Percentiles rank a stretch among this genome's conserved stretches.
Evolutionary conservation across 2,797 vertebrate genomes (phyloP).

Genomic region (Apodemus agrarius): DNA sequence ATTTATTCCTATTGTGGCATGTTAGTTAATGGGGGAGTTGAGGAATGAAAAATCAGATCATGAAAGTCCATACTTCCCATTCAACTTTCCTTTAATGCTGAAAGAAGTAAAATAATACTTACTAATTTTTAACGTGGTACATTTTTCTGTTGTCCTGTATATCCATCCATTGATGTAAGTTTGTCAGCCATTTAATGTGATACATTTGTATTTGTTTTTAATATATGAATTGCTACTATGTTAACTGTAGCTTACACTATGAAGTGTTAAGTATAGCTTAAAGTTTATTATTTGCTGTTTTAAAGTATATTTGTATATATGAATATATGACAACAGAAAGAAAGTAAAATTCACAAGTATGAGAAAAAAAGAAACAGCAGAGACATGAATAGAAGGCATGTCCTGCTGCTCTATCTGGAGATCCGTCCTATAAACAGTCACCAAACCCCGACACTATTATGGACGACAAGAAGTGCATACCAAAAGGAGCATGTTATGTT

Average conservation of each 20-base stretch:
- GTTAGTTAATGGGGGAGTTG: neutral
- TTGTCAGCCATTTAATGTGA: neutral
- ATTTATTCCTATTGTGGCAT: neutral
- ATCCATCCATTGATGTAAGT: neutral
- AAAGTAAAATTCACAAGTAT: too few relatives aligned
- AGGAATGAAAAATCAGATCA: accelerated
- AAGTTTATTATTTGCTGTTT: neutral
- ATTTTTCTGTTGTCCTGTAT: neutral
- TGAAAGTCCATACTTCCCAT: neutral
- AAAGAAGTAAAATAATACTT: neutral
- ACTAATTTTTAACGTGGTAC: neutral
- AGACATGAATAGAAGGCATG: too few relatives aligned
- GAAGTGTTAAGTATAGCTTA: neutral
- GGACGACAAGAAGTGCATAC: too few relatives aligned
- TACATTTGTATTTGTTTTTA: neutral
- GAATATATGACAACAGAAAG: too few relatives aligned
- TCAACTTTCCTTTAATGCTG: neutral
- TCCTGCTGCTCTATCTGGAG: too few relatives aligned
- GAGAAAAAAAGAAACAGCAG: too few relatives aligned
- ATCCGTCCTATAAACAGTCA: too few relatives aligned
- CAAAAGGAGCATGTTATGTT: too few relatives aligned
- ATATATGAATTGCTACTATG: neutral
- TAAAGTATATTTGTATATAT: neutral
- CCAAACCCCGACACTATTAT: too few relatives aligned
- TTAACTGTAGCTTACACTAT: neutral